These are phyloP conservation scores for Hedychridium roseum DNA, from an alignment of 2,888 invertebrate genomes.

Conservation along the genomic window DNA sequence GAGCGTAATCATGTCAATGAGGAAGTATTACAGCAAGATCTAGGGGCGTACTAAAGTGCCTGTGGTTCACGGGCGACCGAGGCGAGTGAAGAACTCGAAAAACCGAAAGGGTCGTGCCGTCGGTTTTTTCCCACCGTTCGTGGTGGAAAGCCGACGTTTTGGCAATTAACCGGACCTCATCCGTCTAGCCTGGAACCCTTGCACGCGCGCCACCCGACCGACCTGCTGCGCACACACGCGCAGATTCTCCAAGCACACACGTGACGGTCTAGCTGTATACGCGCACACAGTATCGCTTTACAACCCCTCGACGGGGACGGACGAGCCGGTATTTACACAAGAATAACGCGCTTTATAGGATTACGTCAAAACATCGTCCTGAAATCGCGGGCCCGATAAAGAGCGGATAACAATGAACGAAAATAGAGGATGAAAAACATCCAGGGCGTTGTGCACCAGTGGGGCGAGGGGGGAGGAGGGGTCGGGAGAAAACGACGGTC, in stretches of 20 bases:
- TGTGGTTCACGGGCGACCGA: background rate
- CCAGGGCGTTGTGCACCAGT: slow-evolving; percentile 21
- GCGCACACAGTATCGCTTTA: slow-evolving; percentile 22
- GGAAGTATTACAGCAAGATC: slow-evolving; percentile 4
- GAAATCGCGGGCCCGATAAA: slow-evolving; percentile 32
- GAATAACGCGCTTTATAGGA: slow-evolving; percentile 60
- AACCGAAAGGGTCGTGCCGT: background rate
- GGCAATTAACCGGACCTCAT: slow-evolving; percentile 28
- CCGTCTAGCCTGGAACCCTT: background rate
- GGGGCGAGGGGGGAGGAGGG: slow-evolving; percentile 16
- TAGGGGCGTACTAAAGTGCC: background rate
- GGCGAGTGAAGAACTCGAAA: background rate
- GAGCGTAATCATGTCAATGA: slow-evolving; percentile 10
- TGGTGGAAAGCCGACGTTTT: slow-evolving; percentile 22
- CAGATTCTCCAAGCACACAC: background rate
- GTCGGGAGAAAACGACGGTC: slow-evolving; percentile 21
- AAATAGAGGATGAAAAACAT: slow-evolving; percentile 31
- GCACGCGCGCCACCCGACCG: background rate
- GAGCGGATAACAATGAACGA: slow-evolving; percentile 31
- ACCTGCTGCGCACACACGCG: background rate
- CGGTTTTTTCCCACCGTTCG: slow-evolving; percentile 24
- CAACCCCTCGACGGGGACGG: slow-evolving; percentile 36
- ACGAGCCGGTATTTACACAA: slow-evolving; percentile 52
- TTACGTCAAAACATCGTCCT: slow-evolving; percentile 60
- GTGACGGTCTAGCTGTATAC: too few species aligned